These are phyloP conservation scores for Heliconius sara DNA, from an alignment of 2,888 invertebrate species.

Conservation along the genomic window DNA sequence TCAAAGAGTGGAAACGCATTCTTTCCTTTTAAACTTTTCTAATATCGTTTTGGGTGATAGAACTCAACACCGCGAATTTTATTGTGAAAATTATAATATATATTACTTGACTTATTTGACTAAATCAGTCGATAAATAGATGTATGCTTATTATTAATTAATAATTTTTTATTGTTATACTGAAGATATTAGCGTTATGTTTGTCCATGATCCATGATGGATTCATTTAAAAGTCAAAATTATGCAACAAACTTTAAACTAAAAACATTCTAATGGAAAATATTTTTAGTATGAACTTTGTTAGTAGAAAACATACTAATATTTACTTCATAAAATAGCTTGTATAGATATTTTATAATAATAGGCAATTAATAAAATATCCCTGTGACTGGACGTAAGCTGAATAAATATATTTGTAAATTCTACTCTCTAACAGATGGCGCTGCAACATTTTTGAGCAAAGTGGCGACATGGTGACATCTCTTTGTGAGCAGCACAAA, in stretches of 20 bases:
- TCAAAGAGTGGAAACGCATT: too few species aligned
- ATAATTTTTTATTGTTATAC: too few species aligned
- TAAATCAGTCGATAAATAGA: too few species aligned
- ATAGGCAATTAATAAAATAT: background rate
- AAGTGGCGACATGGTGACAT: constrained; percentile 55
- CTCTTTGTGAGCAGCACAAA: constrained; percentile 54
- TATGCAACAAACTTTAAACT: too few species aligned
- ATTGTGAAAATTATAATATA: background rate
- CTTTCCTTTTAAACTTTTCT: too few species aligned
- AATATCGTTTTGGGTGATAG: too few species aligned
- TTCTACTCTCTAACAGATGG: constrained; percentile 28
- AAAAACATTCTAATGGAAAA: background rate
- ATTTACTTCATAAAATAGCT: background rate
- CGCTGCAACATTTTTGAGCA: background rate
- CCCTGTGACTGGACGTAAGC: background rate
- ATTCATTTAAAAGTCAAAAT: too few species aligned
- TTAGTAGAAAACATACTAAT: background rate
- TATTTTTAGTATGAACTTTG: background rate
- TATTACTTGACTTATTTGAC: too few species aligned
- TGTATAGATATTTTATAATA: background rate
- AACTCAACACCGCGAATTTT: too few species aligned
- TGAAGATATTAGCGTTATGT: too few species aligned
- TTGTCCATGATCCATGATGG: too few species aligned
- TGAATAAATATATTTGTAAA: background rate
- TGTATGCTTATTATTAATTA: too few species aligned